Conservation (phyloP, 2,888 invertebrate genomes). For the Timema cristinae region DNA sequence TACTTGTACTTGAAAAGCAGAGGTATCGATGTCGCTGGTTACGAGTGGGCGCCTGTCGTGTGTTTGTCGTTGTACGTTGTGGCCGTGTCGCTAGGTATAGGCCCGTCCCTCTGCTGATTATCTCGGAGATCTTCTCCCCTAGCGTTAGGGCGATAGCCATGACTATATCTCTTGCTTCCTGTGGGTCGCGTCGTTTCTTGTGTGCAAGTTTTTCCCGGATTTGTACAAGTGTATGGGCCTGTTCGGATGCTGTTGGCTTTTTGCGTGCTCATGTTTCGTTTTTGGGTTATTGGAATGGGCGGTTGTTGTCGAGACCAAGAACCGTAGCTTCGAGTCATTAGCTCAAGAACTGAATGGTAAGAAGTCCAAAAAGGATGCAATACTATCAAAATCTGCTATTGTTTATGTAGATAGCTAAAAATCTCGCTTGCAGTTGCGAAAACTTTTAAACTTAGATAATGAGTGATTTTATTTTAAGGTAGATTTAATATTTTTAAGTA, state of each 20-base stretch:
- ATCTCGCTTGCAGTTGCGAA: too few relatives aligned
- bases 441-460: too few relatives aligned
- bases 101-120: slow-evolving; percentile 23
- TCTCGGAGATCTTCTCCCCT: slow-evolving; percentile 26
- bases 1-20: slow-evolving; percentile 38
- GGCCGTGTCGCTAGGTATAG: slow-evolving; percentile 24
- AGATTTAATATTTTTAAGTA: too few relatives aligned
- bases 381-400: too few relatives aligned
- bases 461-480: too few relatives aligned
- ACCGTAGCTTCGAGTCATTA: slow-evolving; percentile 45
- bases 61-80: slow-evolving; percentile 21
- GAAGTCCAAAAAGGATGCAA: too few relatives aligned
- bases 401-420: too few relatives aligned
- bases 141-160: slow-evolving; percentile 22
- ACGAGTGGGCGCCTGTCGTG: slow-evolving; percentile 23
- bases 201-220: slow-evolving; percentile 45
- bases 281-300: slow-evolving; percentile 41
- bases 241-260: slow-evolving; percentile 45
- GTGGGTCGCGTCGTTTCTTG: slow-evolving; percentile 43
- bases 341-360: slow-evolving; percentile 37
- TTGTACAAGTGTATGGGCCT: slow-evolving; percentile 43
- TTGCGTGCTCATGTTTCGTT: slow-evolving; percentile 42
- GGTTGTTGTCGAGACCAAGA: slow-evolving; percentile 49
- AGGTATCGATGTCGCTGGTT: slow-evolving; percentile 21
- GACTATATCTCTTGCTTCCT: slow-evolving; percentile 29